Base-by-base conservation (phyloP, 2,113 vertebrate species). In the Caretta caretta region DNA sequence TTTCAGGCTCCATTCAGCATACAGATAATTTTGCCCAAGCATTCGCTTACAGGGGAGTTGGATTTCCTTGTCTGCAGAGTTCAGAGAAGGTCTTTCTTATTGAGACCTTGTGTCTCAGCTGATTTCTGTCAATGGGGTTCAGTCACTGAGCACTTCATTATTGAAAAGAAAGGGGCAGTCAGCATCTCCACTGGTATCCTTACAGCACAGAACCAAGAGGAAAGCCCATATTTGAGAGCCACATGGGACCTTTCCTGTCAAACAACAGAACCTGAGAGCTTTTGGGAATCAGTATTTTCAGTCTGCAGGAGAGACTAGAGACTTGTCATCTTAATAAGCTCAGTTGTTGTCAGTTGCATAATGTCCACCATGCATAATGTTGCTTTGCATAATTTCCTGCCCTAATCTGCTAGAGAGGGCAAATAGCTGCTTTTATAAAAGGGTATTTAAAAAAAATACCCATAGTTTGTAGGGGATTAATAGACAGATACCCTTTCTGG, bases 401-500 rank as follows among this genome's bases (percentile, higher is more conserved):
- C 89, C 85, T 5, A 9, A 79, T 0, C 86, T 91, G 19, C 51
- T 3, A 0, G 78, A 83, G 78, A 86, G 85, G 82, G 24, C 80
- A 14, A 50, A 0, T 42, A 75, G 92, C 95, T 92, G 95, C 94
- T 83, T 93, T 84, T 96, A 95, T 59, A 6, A 78, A 51, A 80
- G 84, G 91, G 88, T 48, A 94, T 89, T 95, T 38, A 17, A n/a
- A 69, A 29, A 24, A 6, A 79, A 88, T 83, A 86, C 90, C 35
- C 94, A 69, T 38, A 19, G 80, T 69, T 89, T 95, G 96, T 88
- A 78, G 91, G 96, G 93, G 92, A 93, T 97, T 89, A 94, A 85
- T 14, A 91, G 97, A 42, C 95, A 96, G 97, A 88, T 95, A 94
- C 92, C 94, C 93, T 94, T 46, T n/a, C 84, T 97, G 95, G 97